Conservation (phyloP, 2,113 vertebrate species). For the Leptosomus discolor region DNA sequence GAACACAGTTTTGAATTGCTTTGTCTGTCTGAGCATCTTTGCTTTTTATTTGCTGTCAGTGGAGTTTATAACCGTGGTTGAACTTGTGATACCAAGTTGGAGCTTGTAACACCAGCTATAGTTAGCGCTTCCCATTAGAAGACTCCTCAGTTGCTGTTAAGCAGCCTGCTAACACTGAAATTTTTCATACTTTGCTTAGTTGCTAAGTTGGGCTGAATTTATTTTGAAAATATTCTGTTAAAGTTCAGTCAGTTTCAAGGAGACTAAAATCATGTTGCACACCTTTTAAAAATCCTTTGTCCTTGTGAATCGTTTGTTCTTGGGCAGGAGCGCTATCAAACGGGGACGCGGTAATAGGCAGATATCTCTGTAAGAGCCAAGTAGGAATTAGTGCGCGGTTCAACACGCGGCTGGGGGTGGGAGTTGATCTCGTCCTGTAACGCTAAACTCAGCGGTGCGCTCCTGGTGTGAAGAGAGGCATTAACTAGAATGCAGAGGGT, state of each 20-base stretch:
- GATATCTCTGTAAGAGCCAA: background rate
- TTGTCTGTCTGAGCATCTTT: background rate
- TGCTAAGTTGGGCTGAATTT: background rate
- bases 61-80: background rate
- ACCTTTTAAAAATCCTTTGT: background rate
- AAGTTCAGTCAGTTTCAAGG: background rate
- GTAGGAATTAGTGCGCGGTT: background rate
- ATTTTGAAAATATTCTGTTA: background rate
- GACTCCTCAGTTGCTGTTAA: background rate
- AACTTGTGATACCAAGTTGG: background rate
- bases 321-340: rapidly evolving
- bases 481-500: background rate
- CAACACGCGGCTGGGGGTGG: background rate
- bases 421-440: background rate
- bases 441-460: rapidly evolving
- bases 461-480: background rate
- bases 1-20: background rate
- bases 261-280: background rate
- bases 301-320: background rate
- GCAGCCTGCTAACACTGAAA: background rate
- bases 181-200: background rate
- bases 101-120: background rate
- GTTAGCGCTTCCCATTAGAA: background rate
- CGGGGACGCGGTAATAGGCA: background rate
- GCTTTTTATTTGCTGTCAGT: background rate